Conservation (phyloP, 2,797 vertebrate genomes). For the Enoplosus armatus region DNA sequence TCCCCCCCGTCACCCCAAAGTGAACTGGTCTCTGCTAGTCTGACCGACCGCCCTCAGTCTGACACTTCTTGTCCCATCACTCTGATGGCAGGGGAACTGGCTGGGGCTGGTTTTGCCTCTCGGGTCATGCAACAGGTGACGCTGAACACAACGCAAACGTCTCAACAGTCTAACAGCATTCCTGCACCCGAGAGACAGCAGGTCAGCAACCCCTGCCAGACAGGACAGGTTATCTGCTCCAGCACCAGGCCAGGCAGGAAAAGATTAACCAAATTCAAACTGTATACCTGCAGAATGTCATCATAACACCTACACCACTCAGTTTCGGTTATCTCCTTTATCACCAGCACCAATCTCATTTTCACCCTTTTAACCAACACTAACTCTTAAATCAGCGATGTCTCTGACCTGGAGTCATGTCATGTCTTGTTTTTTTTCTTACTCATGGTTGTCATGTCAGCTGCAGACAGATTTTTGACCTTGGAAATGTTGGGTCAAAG, state of each 20-base stretch:
- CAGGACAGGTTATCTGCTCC: not conserved
- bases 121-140: constrained; percentile 47
- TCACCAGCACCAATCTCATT: not conserved
- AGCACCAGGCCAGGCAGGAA: not conserved
- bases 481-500: not conserved
- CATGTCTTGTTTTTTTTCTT: not conserved
- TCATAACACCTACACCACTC: no score
- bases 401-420: not conserved
- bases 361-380: not conserved
- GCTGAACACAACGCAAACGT: constrained; percentile 18
- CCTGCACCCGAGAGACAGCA: not conserved
- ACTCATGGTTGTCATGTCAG: not conserved
- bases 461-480: not conserved
- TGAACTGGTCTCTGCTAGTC: constrained; percentile 60
- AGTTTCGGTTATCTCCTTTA: not conserved
- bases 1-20: constrained; percentile 12
- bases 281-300: not conserved
- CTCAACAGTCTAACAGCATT: constrained; percentile 22
- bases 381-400: no score
- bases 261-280: not conserved
- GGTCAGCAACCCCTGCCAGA: not conserved
- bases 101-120: constrained; percentile 49
- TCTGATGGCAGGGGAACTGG: constrained; percentile 42
- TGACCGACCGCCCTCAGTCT: not conserved
- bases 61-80: constrained; percentile 27